phyloP scores from a whole-genome alignment of 2,888 invertebrate genomes.

The Gastrophysa polygoni region DNA sequence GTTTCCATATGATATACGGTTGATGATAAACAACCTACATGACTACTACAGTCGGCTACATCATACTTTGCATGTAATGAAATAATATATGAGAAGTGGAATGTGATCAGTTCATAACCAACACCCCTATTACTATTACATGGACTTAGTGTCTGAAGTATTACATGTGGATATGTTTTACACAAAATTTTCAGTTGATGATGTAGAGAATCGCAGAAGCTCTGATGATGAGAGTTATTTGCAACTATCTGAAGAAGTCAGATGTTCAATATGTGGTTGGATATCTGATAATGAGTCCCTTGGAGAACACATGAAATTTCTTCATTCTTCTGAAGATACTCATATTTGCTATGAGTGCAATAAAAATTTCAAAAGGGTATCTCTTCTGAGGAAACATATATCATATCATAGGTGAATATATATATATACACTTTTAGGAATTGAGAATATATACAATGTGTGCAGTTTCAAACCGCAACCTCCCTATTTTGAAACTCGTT shows the following conservation, averaged over 20 bases:
- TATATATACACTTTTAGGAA: not conserved
- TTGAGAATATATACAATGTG: too few relatives aligned
- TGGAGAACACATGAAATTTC: conserved; percentile 31
- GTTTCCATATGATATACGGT: too few relatives aligned
- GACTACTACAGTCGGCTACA: too few relatives aligned
- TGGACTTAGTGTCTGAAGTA: too few relatives aligned
- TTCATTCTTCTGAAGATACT: conserved; percentile 34
- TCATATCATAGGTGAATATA: conserved; percentile 39
- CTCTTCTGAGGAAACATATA: conserved; percentile 41
- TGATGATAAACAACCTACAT: too few relatives aligned
- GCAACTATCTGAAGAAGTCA: not conserved
- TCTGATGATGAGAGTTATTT: not conserved
- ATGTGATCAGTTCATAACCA: too few relatives aligned
- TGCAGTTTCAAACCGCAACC: too few relatives aligned
- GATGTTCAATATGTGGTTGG: conserved; percentile 27
- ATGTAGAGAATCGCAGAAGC: not conserved
- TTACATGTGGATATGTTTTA: too few relatives aligned
- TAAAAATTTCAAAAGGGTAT: conserved; percentile 38
- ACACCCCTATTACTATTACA: too few relatives aligned
- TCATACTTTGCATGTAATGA: too few relatives aligned
- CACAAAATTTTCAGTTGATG: not conserved
- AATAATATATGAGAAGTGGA: too few relatives aligned
- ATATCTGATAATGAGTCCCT: conserved; percentile 24
- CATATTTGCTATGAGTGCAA: conserved; percentile 43
- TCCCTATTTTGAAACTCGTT: too few relatives aligned